Evolutionary conservation across 2,888 invertebrate genomes (phyloP), one percentile per base, ranked within the genome.

Genomic region (Polymixis flavicincta): DNA sequence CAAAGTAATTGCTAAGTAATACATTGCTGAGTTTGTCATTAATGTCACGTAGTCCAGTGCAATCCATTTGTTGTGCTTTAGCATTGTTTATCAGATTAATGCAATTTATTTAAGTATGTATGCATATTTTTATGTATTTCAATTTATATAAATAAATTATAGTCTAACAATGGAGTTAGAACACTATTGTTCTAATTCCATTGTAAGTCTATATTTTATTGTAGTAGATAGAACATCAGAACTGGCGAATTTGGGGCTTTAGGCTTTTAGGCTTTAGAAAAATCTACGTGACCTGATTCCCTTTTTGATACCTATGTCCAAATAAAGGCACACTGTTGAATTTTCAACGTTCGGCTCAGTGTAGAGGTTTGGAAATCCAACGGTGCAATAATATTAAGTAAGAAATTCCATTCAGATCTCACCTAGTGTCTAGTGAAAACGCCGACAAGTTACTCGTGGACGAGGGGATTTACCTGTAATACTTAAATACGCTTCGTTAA

Each of bases 31-130:
- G 3, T 42, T 55, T 7, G 37, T 14, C 14, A 75, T 65, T n/a
- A n/a, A 5, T 22, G 55, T 82, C 83, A 82, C 83, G 61, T 57
- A 76, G 32, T 57, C 50, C 76, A 32, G 5, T 61, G 50, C 37
- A 55, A 65, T 19, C 25, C 50, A 65, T 42, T 75, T 65, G 11
- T 65, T 54, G 37, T 64, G 14, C 3, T 22, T 28, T 32, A 57
- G 28, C 1, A 37, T 63, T 74, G 19, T 48, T 50, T n/a, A 8
- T 32, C 19, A 11, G 32, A 17, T 25, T 19, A 60, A 42, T 42
- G 32, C 25, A 19, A 22, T 37, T 48, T 0, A n/a, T 54, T 42
- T 32, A 14, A 28, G 9, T 32, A 19, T 28, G 6, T 32, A 22
- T 66, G 60, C 42, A 17, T 73, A 25, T 22, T 73, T n/a, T 42